Evolutionary conservation across 2,888 invertebrate species (phyloP), one percentile per base, ranked within the genome.

Genomic region (Caenorhabditis zanzibari): DNA sequence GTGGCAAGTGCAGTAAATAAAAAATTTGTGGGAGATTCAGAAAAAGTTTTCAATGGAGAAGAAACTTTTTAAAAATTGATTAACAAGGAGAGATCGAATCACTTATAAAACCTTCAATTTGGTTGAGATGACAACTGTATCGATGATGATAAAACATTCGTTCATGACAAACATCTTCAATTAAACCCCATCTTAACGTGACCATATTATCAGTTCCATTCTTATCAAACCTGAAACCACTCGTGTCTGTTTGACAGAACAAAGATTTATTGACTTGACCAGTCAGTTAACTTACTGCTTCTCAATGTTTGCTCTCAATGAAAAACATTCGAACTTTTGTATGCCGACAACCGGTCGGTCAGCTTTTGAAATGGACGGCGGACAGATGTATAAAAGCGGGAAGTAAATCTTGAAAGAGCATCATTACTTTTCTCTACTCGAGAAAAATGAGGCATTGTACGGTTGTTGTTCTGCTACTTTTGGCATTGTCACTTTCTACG

Each of bases 251-350:
- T 44, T 63, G 44, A 26, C 16, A 61, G 28, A 64, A 4, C 26
- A 16, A 47, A 32, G 6, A 26, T 32, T 58, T 58, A 35, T 58
- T 35, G n/a, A 19, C 35, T 32, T 28, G 26, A 32, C 14, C 19
- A 58, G 14, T 16, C 54, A 28, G n/a, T 32, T 58, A 58, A 58
- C 28, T 35, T 32, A 44, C 44, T 73, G 19, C 35, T 56, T 22
- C 22, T 0, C 38, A 47, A 58, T 76, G 59, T 76, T 76, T 76
- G 76, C 68, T 68, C 76, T 61, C 54, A 73, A 64, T 16, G 38
- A 44, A 66, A 64, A 74, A 54, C 73, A 74, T 61, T 32, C 47
- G 35, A 54, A 58, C 56, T 74, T 74, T 59, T 19, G 41, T 32
- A 32, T 47, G 16, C 24, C 49, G 52, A 16, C 44, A 41, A 75